Conservation (phyloP, 2,888 invertebrate genomes). For the Macropis europaea region DNA sequence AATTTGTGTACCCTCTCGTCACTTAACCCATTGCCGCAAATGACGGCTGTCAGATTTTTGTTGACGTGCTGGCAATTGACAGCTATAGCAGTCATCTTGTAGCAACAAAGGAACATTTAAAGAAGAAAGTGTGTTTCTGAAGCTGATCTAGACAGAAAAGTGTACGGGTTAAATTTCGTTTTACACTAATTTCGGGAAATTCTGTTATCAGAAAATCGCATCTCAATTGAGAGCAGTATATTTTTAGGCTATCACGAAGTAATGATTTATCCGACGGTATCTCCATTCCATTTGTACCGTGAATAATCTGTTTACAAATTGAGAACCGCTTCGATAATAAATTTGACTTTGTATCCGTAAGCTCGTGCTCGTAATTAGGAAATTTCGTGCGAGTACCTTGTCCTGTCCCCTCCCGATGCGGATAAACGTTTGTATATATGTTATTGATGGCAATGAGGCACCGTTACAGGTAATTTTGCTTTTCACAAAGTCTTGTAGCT, state of each 20-base stretch:
- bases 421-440: background rate
- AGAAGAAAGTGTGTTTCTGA: too few relatives aligned
- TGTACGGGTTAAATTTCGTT: background rate
- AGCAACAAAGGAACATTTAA: too few relatives aligned
- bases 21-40: too few relatives aligned
- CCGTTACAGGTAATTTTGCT: constrained; percentile 14
- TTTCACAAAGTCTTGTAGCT: background rate
- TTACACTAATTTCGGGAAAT: background rate
- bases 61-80: too few relatives aligned
- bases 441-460: constrained; percentile 13
- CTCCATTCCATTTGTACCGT: background rate
- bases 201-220: background rate
- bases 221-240: background rate
- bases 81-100: too few relatives aligned
- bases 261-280: constrained; percentile 22
- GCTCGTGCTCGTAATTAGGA: constrained; percentile 26
- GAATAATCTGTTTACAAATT: constrained; percentile 17
- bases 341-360: constrained; percentile 9
- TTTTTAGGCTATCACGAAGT: background rate
- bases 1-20: too few relatives aligned
- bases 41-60: too few relatives aligned
- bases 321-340: constrained; percentile 21
- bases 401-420: constrained; percentile 13
- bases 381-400: constrained; percentile 12
- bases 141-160: too few relatives aligned